A percentile compares a stretch with the other conserved stretches of the same genome.
phyloP scores from a whole-genome alignment of 2,888 invertebrate species.

The Amiota communis region DNA sequence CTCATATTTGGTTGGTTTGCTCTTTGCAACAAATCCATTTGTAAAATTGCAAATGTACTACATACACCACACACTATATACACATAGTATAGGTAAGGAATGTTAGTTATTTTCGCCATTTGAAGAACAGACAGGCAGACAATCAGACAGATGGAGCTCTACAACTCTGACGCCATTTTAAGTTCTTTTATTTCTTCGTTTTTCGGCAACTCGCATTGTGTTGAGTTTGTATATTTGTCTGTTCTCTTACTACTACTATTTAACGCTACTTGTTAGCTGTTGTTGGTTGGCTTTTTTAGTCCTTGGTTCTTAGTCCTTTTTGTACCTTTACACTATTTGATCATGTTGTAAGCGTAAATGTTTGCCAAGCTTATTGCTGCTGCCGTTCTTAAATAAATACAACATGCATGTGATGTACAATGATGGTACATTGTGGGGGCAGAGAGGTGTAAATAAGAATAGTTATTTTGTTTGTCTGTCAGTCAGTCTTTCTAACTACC shows the following conservation, averaged over 20 bases:
- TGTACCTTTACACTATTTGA: slow-evolving; percentile 11
- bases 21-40: slow-evolving; percentile 61
- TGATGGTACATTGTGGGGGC: no score
- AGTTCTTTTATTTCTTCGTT: slow-evolving; percentile 10
- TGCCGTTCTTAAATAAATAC: slow-evolving; percentile 4
- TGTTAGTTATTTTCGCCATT: not conserved
- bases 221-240: not conserved
- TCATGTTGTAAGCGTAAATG: slow-evolving; percentile 25
- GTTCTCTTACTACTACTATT: not conserved
- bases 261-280: slow-evolving; percentile 13
- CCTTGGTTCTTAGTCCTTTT: not conserved
- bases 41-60: slow-evolving; percentile 57
- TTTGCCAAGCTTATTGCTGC: slow-evolving; percentile 23
- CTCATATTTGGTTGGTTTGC: slow-evolving; percentile 14
- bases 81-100: not conserved
- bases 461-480: not conserved
- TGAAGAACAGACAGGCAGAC: not conserved
- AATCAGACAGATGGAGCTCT: not conserved
- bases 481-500: not conserved
- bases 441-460: no score
- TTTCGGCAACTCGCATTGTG: slow-evolving; percentile 8
- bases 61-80: slow-evolving; percentile 34
- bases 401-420: not conserved
- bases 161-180: no score
- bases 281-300: no score